phyloP scores from a whole-genome alignment of 2,888 invertebrate genomes.

The Agrilus mali region DNA sequence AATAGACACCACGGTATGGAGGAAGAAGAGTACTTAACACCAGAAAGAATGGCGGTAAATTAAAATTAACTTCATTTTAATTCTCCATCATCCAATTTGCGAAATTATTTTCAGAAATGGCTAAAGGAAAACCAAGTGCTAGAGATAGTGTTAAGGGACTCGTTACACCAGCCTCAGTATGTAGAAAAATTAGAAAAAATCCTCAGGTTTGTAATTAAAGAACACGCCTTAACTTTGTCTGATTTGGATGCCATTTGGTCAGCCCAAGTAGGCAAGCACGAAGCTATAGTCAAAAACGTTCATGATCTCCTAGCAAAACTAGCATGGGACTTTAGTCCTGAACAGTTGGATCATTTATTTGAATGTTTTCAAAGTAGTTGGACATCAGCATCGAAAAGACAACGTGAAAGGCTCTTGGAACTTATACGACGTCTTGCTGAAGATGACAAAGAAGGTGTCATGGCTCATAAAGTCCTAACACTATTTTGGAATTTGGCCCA shows the following conservation, averaged over 20 bases:
- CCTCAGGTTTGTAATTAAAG: slow-evolving; percentile 91
- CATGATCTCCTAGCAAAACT: slow-evolving; percentile 92
- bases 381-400: slow-evolving; percentile 91
- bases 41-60: slow-evolving; percentile 86
- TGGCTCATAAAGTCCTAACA: slow-evolving; percentile 94
- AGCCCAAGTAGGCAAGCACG: slow-evolving; percentile 94
- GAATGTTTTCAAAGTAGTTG: slow-evolving; percentile 91
- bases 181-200: slow-evolving; percentile 97
- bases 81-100: neutral
- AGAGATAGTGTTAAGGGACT: slow-evolving; percentile 89
- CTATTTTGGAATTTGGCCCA: slow-evolving; percentile 95
- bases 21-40: slow-evolving; percentile 84
- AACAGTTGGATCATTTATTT: slow-evolving; percentile 93
- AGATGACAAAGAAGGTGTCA: slow-evolving; percentile 97
- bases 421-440: slow-evolving; percentile 89
- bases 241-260: slow-evolving; percentile 96
- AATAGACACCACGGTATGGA: slow-evolving; percentile 59
- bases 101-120: slow-evolving; percentile 58
- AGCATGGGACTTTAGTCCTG: slow-evolving; percentile 96
- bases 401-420: slow-evolving; percentile 89
- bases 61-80: neutral
- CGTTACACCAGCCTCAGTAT: slow-evolving; percentile 93
- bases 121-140: slow-evolving; percentile 91
- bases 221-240: slow-evolving; percentile 72
- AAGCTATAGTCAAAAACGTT: slow-evolving; percentile 95